Evolutionary conservation across 1,140 invertebrate genomes (phyloP).

Genomic region (Pseudomyrmex concolor): DNA sequence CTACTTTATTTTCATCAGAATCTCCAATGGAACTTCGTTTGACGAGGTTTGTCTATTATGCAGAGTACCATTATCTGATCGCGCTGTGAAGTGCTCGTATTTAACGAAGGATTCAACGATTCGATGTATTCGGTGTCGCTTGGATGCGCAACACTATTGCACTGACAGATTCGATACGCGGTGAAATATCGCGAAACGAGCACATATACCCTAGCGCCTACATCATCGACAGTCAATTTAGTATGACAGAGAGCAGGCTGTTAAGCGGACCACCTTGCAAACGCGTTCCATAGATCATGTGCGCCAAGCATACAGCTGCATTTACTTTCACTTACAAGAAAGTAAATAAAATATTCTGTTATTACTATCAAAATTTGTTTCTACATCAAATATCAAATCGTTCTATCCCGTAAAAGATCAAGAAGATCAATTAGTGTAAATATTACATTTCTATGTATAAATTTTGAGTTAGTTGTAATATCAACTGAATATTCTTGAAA

Average conservation of each 20-base stretch:
- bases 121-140: constrained; percentile 9
- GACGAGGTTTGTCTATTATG: neutral
- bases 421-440: no score
- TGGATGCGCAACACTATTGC: constrained; percentile 11
- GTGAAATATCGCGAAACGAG: constrained; percentile 46
- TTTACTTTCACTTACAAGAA: neutral
- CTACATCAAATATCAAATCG: no score
- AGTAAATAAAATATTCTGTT: neutral
- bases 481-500: no score
- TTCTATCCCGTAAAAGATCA: no score
- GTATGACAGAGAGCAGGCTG: constrained; percentile 31
- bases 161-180: constrained; percentile 51
- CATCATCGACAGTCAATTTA: constrained; percentile 49
- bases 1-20: neutral
- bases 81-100: neutral
- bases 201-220: constrained; percentile 5
- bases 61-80: constrained; percentile 11
- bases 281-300: constrained; percentile 19
- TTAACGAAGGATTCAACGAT: constrained; percentile 40
- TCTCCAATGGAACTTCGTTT: constrained; percentile 17
- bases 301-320: neutral
- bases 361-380: no score
- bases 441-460: no score
- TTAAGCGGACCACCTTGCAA: constrained; percentile 34
- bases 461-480: no score